Evolutionary conservation across 2,888 invertebrate species (phyloP).

Genomic region (Drosophila helvetica): DNA sequence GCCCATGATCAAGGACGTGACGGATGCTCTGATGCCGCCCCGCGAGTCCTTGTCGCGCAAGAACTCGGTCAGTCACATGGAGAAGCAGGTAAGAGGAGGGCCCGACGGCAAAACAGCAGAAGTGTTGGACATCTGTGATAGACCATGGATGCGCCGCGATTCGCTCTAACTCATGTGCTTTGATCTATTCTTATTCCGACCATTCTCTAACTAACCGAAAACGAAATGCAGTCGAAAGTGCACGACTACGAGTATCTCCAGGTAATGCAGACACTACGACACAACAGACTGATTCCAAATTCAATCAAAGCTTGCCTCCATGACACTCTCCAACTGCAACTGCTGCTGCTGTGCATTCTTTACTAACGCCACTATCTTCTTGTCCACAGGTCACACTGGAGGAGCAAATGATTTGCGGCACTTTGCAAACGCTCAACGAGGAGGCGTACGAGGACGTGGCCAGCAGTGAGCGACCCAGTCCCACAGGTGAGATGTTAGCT

Average conservation of each 20-base stretch:
- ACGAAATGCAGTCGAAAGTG: conserved; percentile 83
- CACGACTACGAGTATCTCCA: conserved; percentile 84
- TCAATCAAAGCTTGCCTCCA: conserved; percentile 12
- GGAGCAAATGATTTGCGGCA: conserved; percentile 97
- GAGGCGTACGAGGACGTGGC: conserved; percentile 96
- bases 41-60: conserved; percentile 81
- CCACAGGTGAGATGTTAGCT: conserved; percentile 85
- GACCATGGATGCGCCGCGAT: background rate
- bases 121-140: background rate
- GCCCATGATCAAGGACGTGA: conserved; percentile 67
- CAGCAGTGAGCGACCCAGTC: conserved; percentile 87
- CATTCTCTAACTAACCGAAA: conserved; percentile 31
- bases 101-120: background rate
- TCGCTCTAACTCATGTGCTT: conserved; percentile 43
- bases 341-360: background rate
- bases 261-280: conserved; percentile 73
- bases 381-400: conserved; percentile 92
- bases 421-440: conserved; percentile 95
- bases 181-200: conserved; percentile 41
- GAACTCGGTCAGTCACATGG: conserved; percentile 87
- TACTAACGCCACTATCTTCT: background rate
- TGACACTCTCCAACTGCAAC: conserved; percentile 12
- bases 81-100: conserved; percentile 90
- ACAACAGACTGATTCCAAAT: conserved; percentile 22
- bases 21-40: conserved; percentile 80